Conservation (phyloP, 2,113 vertebrate genomes). For the Rynchops niger region DNA sequence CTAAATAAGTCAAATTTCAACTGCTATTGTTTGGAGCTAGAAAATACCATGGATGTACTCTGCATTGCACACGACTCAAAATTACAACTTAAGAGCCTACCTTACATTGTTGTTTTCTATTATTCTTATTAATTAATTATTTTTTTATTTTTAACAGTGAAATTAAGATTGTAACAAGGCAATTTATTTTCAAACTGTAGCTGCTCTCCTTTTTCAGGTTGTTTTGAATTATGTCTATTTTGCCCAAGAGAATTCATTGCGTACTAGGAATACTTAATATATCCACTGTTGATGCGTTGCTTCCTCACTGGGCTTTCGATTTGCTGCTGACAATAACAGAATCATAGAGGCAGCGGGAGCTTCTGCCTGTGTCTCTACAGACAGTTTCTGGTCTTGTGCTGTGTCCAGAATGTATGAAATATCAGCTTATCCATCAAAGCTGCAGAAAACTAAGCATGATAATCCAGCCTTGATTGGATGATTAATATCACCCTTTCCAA, state of each 20-base stretch:
- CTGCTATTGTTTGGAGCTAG: not conserved
- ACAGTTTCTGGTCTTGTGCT: not conserved
- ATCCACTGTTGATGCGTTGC: not conserved
- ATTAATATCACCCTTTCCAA: not conserved
- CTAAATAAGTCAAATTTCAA: not conserved
- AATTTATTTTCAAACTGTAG: not conserved
- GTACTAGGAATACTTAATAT: not conserved
- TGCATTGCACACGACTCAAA: not conserved
- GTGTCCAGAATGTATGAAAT: not conserved
- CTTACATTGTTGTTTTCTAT: not conserved
- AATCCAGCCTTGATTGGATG: not conserved
- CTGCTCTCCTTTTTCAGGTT: not conserved
- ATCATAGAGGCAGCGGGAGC: not conserved
- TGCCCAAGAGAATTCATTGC: not conserved
- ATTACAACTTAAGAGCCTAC: not conserved
- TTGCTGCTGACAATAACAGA: not conserved
- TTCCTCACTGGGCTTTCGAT: not conserved
- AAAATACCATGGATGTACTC: not conserved
- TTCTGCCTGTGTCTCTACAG: not conserved
- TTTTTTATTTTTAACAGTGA: not conserved
- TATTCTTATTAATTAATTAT: not conserved
- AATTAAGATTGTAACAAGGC: not conserved
- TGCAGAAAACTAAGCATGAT: not conserved
- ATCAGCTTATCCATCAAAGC: not conserved
- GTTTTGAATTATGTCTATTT: not conserved